Conservation (phyloP, 2,113 vertebrate genomes). For the Osmerus mordax region DNA sequence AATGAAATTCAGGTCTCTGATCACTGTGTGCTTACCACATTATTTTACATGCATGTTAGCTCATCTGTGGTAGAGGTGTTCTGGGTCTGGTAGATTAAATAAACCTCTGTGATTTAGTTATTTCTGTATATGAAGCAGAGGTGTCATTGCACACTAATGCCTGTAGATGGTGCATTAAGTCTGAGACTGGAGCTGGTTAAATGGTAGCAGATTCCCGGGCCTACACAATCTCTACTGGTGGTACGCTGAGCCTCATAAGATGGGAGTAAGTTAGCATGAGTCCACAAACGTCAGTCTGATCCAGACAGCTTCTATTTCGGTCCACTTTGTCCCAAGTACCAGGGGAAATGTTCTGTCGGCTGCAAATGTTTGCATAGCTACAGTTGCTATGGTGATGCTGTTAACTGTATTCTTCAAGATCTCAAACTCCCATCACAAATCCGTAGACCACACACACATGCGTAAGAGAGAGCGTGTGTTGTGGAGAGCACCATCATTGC, state of each 20-base stretch:
- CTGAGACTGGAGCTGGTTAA: background rate
- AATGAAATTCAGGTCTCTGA: too few relatives aligned
- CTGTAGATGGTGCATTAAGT: constrained; percentile 62
- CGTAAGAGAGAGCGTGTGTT: background rate
- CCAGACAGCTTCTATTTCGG: too few relatives aligned
- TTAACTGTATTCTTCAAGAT: constrained; percentile 16
- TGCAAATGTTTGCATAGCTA: constrained; percentile 25
- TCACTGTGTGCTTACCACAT: background rate
- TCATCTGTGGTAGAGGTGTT: background rate
- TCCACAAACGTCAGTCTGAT: too few relatives aligned
- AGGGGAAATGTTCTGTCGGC: background rate
- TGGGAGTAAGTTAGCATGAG: too few relatives aligned
- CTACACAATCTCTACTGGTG: background rate
- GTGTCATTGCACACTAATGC: constrained; percentile 43
- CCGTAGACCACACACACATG: constrained; percentile 8
- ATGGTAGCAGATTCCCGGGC: background rate
- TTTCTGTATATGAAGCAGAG: background rate
- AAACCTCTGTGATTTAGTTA: background rate
- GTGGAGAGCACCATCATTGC: background rate
- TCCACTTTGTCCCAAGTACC: too few relatives aligned
- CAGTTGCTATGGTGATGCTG: constrained; percentile 62
- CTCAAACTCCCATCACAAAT: constrained; percentile 13
- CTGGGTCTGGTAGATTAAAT: background rate
- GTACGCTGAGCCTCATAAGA: too few relatives aligned
- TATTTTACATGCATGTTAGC: background rate